Evolutionary conservation across 2,113 vertebrate species (phyloP).

Genomic region (Octodon degus): DNA sequence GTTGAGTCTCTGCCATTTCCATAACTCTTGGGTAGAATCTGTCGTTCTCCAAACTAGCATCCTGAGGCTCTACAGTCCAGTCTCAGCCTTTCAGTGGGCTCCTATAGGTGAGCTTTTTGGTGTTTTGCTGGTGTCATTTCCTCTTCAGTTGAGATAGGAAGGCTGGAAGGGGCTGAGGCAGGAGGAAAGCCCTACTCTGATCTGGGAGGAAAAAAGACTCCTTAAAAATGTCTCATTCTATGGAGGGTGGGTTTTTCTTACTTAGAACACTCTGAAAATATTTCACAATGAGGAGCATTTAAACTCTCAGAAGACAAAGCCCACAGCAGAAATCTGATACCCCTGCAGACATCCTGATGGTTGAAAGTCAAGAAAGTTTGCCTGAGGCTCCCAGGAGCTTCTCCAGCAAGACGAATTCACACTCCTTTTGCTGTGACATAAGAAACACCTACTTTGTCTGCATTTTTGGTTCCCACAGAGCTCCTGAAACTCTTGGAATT

Average conservation of each 20-base stretch:
- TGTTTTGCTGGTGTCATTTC: background rate
- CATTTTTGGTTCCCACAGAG: background rate
- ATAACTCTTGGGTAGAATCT: too few species aligned
- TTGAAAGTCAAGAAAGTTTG: background rate
- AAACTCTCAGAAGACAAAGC: background rate
- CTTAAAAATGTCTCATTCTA: background rate
- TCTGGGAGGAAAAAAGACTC: background rate
- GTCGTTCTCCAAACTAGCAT: background rate
- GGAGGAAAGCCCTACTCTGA: rapidly evolving
- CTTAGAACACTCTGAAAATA: background rate
- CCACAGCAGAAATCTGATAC: background rate
- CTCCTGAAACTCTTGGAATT: background rate
- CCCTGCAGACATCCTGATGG: background rate
- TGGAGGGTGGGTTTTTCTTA: background rate
- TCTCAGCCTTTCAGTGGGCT: background rate
- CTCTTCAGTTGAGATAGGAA: background rate
- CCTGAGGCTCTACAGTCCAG: too few species aligned
- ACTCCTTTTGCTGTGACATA: background rate
- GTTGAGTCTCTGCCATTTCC: background rate
- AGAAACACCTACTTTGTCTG: background rate
- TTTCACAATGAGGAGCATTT: background rate
- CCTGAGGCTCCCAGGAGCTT: background rate
- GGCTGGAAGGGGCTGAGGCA: background rate
- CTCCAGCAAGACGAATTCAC: background rate
- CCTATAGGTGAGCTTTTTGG: too few species aligned